Evolutionary conservation across 2,797 vertebrate species (phyloP).

Genomic region (Momotus momota): DNA sequence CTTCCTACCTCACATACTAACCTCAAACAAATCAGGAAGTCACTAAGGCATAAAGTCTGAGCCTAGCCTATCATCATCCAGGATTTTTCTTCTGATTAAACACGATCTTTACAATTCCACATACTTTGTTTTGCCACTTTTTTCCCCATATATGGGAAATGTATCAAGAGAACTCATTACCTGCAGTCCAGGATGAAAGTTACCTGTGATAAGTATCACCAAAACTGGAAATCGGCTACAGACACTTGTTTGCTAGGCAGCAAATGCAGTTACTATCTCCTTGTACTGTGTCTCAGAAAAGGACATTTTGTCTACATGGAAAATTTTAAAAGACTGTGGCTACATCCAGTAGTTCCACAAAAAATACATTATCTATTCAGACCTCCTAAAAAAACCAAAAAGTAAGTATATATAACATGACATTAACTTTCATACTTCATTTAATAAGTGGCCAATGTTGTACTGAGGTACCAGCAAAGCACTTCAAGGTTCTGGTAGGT

Average conservation of each 20-base stretch:
- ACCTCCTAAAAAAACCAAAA: background rate
- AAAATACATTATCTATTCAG: background rate
- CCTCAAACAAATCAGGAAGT: background rate
- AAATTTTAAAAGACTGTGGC: background rate
- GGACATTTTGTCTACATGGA: background rate
- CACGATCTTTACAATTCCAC: background rate
- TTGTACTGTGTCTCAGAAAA: background rate
- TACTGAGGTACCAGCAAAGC: background rate
- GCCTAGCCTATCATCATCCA: background rate
- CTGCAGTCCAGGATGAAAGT: background rate
- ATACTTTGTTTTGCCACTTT: background rate
- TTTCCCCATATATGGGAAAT: background rate
- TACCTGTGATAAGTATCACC: background rate
- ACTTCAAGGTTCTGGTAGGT: background rate
- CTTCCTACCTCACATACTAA: background rate
- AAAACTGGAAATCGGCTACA: background rate
- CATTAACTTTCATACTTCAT: background rate
- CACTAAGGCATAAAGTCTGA: background rate
- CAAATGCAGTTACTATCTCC: background rate
- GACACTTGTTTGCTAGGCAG: background rate
- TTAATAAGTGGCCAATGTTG: background rate
- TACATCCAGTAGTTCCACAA: background rate
- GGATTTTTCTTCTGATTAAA: background rate
- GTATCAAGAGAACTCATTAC: background rate
- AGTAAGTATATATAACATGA: background rate